Base-by-base conservation (phyloP, 2,797 vertebrate species). In the Menidia menidia region DNA sequence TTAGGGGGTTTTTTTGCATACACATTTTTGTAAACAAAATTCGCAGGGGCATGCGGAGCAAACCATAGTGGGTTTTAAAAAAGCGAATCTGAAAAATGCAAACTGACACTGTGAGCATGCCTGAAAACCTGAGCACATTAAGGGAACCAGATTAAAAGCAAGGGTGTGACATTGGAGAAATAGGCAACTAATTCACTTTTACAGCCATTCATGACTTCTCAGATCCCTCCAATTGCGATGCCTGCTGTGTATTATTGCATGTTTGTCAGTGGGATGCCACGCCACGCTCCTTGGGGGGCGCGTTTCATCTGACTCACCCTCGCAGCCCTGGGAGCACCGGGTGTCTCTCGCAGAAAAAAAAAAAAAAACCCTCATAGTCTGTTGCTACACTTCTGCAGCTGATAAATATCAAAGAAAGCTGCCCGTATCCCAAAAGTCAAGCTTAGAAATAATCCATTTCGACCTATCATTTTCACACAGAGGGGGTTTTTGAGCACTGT, bases 281-380 rank as follows among this genome's bases (percentile, higher is more conserved):
- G 71, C 68, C 66, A 73, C 1, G 33, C 73, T 80, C 76, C 82
- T 77, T 39, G 11, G 78, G 84, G 78, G 84, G 84, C 73, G 81
- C 51, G 19, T 83, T 89, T 89, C 84, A 89, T 87, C 84, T 80
- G 78, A 88, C 75, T 88, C 87, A 72, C 86, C 78, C 85, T 78
- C 81, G 48, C 63, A 87, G 79, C 60, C 76, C 63, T 5, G 33
- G 51, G 13, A 78, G 66, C 33, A 2, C 16, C 41, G 60, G 35
- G 39, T 60, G 61, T 83, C 77, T 88, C 69, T 82, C 64, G 73
- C 80, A 79, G 70, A 25, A 25, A 25, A 25, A 25, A 25, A 25
- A 25, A 25, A 82, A 87, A 65, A 52, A 63, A 54, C 61, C 47
- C 39, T 48, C 64, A 60, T n/a, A 11, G 60, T 58, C 25, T 30